phyloP scores from a whole-genome alignment of 2,888 invertebrate genomes.

The Podotricha telesiphe region DNA sequence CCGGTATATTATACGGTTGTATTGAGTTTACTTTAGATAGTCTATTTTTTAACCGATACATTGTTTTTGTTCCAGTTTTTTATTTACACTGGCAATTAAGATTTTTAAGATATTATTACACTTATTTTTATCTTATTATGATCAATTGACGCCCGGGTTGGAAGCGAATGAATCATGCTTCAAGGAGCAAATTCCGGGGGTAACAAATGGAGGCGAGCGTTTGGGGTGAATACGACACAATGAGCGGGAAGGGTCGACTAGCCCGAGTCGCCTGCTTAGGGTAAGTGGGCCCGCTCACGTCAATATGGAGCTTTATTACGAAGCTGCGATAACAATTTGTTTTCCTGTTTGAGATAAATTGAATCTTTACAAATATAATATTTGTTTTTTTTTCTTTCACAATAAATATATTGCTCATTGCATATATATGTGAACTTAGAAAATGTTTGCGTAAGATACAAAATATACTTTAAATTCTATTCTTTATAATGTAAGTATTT shows the following conservation, averaged over 20 bases:
- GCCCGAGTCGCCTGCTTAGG: conserved; percentile 70
- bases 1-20: too few relatives aligned
- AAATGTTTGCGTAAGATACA: not conserved
- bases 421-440: not conserved
- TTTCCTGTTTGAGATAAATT: conserved; percentile 54
- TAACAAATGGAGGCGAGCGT: conserved; percentile 79
- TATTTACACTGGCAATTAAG: not conserved
- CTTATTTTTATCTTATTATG: conserved; percentile 60
- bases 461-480: not conserved
- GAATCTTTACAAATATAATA: conserved; percentile 19
- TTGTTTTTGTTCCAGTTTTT: not conserved
- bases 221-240: conserved; percentile 81
- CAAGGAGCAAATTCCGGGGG: conserved; percentile 82
- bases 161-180: conserved; percentile 79
- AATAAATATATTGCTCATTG: not conserved
- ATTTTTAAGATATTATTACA: conserved; percentile 21
- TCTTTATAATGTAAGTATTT: not conserved
- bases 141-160: conserved; percentile 70
- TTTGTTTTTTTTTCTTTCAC: not conserved
- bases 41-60: not conserved
- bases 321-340: conserved; percentile 72
- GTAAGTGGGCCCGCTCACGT: conserved; percentile 81
- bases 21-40: too few relatives aligned
- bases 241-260: conserved; percentile 78
- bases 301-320: conserved; percentile 80